These are phyloP conservation scores for Hippotragus niger DNA, from an alignment of 2,113 vertebrate species.

Conservation along the genomic window DNA sequence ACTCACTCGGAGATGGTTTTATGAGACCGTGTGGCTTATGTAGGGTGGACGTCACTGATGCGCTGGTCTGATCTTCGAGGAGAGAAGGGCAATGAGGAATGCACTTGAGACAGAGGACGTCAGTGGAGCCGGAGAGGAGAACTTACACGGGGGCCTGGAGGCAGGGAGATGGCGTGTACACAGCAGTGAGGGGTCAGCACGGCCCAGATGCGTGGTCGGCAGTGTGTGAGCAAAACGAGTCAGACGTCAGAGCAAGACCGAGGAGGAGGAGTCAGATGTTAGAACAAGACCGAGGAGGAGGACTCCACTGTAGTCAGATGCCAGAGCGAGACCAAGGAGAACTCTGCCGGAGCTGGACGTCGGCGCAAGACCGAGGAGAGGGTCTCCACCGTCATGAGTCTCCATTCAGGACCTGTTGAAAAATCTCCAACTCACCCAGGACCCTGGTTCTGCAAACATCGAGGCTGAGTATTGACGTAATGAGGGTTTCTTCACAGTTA, in stretches of 20 bases:
- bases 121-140: neutral
- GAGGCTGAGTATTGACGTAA: neutral
- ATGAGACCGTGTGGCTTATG: neutral
- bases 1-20: neutral
- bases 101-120: neutral
- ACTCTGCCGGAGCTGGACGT: no score
- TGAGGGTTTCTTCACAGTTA: neutral
- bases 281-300: no score
- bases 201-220: neutral
- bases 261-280: neutral
- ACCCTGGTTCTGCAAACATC: neutral
- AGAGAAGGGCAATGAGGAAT: neutral
- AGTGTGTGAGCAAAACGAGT: neutral
- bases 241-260: neutral
- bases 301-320: no score
- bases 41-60: no score
- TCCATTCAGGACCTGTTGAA: neutral
- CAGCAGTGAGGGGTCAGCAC: neutral
- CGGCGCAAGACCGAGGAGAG: neutral
- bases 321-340: rapidly evolving
- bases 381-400: neutral
- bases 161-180: rapidly evolving
- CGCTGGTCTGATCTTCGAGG: neutral
- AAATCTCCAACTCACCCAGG: neutral
- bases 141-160: neutral